Evolutionary conservation across 2,113 vertebrate species (phyloP), one percentile per base, ranked within the genome.

Genomic region (Sialia sialis): DNA sequence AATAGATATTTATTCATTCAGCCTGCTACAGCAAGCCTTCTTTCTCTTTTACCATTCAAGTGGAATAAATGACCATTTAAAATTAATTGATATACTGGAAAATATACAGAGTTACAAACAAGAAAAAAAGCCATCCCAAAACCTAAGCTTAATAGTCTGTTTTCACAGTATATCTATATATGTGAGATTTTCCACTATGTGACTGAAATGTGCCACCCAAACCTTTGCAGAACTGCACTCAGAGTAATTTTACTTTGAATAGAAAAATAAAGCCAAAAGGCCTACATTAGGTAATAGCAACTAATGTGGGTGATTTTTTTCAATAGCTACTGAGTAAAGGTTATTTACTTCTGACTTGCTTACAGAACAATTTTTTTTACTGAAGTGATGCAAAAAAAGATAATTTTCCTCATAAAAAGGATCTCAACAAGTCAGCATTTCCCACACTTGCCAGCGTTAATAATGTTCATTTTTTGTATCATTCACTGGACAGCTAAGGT

Each of bases 101-200:
- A 80, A 67, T 29, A 55, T 18, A 59, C 2, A 59, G 14, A 34
- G 36, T 4, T 7, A 62, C 13, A 82, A 82, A 43, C 3, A 91
- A 60, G 11, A 11, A 29, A 30, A 48, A 30, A 32, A 59, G 25
- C 4, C 11, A 41, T 5, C 6, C 8, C 34, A 44, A 84, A 56
- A 16, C 13, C 6, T 5, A 2, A 27, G 39, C 54, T 13, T 70
- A n/a, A 58, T 7, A 36, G 9, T 19, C 13, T 72, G 0, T 49
- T 92, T 94, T 55, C 44, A 55, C 15, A 54, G 43, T 76, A 27
- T 21, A 25, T 12, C 41, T 68, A 9, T 7, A 9, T 7, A 79
- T 9, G 22, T 56, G 75, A 81, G n/a, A 48, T 92, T 83, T 76
- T 63, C 14, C 16, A 38, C 11, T 26, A 19, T 26, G 16, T 56